Evolutionary conservation across 2,797 vertebrate species (phyloP).

Genomic region (Pyrocephalus nanus): DNA sequence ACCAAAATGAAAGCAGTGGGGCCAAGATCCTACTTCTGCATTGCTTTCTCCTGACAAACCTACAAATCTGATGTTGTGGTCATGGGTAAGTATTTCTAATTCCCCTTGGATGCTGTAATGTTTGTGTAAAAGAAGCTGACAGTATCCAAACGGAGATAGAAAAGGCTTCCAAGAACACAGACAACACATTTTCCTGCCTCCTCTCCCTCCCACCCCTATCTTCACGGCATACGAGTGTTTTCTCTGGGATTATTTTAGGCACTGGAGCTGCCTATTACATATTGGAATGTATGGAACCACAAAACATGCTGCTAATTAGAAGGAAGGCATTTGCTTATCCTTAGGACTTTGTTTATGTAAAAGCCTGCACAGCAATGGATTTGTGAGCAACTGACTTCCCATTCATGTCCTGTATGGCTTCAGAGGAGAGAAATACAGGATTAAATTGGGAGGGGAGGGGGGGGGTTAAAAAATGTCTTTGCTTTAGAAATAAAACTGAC

Average conservation of each 20-base stretch:
- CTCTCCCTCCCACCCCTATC: neutral
- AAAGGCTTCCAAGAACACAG: constrained; percentile 58
- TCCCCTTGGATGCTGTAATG: constrained; percentile 60
- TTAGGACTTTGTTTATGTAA: constrained; percentile 24
- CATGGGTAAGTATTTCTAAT: constrained; percentile 58
- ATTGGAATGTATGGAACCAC: constrained; percentile 44
- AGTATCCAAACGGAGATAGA: constrained; percentile 46
- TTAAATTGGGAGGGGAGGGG: neutral
- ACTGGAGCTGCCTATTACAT: neutral
- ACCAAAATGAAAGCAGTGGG: neutral
- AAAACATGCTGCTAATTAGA: constrained; percentile 59
- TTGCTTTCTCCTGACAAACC: constrained; percentile 48
- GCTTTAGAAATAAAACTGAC: neutral
- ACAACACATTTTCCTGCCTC: constrained; percentile 24
- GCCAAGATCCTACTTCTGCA: constrained; percentile 7
- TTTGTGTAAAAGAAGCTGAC: constrained; percentile 60
- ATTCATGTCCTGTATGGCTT: neutral
- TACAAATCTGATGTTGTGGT: constrained; percentile 50
- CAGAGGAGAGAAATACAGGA: neutral
- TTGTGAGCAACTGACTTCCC: constrained; percentile 24
- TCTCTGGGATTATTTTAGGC: constrained; percentile 38
- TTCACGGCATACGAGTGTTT: neutral
- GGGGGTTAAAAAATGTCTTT: neutral
- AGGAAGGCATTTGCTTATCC: constrained; percentile 55
- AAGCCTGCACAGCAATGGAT: constrained; percentile 2